Base-by-base conservation (phyloP, 2,888 invertebrate genomes). In the Chaitophorus viminalis region DNA sequence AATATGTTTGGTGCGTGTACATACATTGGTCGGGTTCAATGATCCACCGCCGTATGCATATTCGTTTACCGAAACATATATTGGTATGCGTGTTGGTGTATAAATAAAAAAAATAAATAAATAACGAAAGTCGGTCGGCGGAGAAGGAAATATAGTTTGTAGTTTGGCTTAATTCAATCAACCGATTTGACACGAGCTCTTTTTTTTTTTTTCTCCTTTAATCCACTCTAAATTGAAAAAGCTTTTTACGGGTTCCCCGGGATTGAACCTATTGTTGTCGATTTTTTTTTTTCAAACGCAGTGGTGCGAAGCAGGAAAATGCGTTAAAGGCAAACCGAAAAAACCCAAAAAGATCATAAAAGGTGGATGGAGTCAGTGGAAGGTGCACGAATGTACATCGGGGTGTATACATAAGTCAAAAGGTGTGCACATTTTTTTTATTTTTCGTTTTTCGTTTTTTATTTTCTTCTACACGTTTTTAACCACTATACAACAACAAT, bases 261-360 rank as follows among this genome's bases (percentile, higher is more conserved):
- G 84, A 84, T 84, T 76, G 76, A 84, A 84, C 72, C 60, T 77
- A 88, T 89, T 72, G 75, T 77, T 54, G 46, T 86, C 74, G 54
- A 79, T 82, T 75, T 75, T 89, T 89, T 91, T 91, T 29, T 77
- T 70, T 31, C 77, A n/a, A 84, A 86, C 78, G 85, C 91, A 94
- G 94, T 94, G 94, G 93, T 95, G 95, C 91, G 93, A 93, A 91
- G 94, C 94, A 29, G 95, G 95, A 2, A 92, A 93, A 84, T 95
- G 95, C 90, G 92, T 94, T 25, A 91, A 91, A n/a, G 92, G 91
- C 78, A 90, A 91, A 5, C 90, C 91, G 18, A 91, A 91, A 82
- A 91, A 91, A 90, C 92, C 92, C 4, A 90, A 91, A n/a, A 91
- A 91, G 88, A 90, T 91, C 18, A 90, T 91, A 25, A 91, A 92